Conservation (phyloP, 2,797 vertebrate species). For the Mus minutoides region DNA sequence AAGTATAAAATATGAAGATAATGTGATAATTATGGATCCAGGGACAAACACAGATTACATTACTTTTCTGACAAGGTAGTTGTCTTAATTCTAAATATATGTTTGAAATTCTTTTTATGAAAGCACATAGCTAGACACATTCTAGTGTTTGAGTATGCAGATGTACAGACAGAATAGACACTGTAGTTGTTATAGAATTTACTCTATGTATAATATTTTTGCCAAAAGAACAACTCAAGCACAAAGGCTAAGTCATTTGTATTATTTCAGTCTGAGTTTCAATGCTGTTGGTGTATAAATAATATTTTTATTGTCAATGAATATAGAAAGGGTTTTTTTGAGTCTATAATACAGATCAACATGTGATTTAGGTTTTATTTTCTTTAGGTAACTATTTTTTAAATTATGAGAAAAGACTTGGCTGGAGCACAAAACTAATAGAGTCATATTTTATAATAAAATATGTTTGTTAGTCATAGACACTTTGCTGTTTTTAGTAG, state of each 20-base stretch:
- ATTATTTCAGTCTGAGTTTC: constrained; percentile 79
- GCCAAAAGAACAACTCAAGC: background rate
- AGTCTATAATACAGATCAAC: constrained; percentile 83
- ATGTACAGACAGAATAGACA: background rate
- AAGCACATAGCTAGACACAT: background rate
- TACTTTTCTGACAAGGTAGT: background rate
- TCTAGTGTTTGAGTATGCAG: constrained; percentile 12
- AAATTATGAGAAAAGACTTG: constrained; percentile 75
- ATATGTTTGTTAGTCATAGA: constrained; percentile 73
- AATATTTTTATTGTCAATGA: constrained; percentile 79
- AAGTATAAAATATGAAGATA: background rate
- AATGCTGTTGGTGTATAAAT: constrained; percentile 83
- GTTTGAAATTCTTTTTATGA: constrained; percentile 54
- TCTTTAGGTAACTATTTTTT: constrained; percentile 81
- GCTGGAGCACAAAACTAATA: constrained; percentile 75
- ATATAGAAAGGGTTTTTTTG: constrained; percentile 80
- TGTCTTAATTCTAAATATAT: constrained; percentile 54
- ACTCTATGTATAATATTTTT: constrained; percentile 58
- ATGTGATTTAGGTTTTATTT: constrained; percentile 84
- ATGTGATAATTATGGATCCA: background rate
- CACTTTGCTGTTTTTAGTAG: constrained; percentile 63
- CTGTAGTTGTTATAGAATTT: background rate
- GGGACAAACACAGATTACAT: background rate
- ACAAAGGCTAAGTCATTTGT: constrained; percentile 71
- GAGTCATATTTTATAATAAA: constrained; percentile 81